These are phyloP conservation scores for Bufo bufo DNA, from an alignment of 2,113 vertebrate species.

Conservation along the genomic window DNA sequence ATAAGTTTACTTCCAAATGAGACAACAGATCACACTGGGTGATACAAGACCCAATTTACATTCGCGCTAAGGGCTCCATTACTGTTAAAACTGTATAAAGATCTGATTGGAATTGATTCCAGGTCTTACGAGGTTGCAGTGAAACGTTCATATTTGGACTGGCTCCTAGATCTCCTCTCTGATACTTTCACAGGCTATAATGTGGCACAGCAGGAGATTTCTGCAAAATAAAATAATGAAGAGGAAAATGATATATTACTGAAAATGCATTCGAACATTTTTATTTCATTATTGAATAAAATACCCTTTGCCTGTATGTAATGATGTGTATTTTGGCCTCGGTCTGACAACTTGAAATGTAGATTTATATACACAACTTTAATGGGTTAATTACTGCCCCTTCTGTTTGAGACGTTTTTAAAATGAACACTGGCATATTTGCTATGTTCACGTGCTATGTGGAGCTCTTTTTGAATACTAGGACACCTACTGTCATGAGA, in stretches of 20 bases:
- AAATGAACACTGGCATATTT: neutral
- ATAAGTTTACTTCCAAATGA: neutral
- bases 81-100: neutral
- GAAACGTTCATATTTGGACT: constrained; percentile 14
- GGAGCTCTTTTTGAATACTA: too few species aligned
- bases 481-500: too few species aligned
- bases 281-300: neutral
- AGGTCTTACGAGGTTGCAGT: constrained; percentile 23
- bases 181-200: constrained; percentile 30
- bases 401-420: neutral
- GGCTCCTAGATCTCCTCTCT: constrained; percentile 13
- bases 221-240: constrained; percentile 20
- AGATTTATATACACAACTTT: neutral
- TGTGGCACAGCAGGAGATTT: constrained; percentile 62
- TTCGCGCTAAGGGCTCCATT: neutral
- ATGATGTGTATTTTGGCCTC: neutral
- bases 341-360: neutral
- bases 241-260: constrained; percentile 10
- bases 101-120: neutral
- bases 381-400: neutral
- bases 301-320: neutral
- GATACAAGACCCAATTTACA: neutral
- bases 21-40: neutral
- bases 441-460: neutral
- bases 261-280: neutral